Evolutionary conservation across 2,113 vertebrate genomes (phyloP).

Genomic region (Hippocampus zosterae): DNA sequence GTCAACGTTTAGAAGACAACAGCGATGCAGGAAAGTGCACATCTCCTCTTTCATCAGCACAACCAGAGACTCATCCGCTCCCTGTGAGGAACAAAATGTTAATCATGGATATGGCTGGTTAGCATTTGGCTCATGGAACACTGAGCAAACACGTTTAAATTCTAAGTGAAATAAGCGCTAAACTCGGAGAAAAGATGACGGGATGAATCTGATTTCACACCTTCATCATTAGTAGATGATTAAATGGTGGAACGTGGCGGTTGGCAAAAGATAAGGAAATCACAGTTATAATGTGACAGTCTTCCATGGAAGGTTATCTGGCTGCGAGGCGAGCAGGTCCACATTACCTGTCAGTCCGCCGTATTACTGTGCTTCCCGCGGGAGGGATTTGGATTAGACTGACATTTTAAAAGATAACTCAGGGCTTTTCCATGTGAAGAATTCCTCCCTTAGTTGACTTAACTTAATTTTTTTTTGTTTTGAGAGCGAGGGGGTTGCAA

Average conservation of each 20-base stretch:
- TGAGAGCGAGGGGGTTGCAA: background rate
- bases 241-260: background rate
- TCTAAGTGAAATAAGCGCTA: conserved; percentile 1
- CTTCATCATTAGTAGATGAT: conserved; percentile 6
- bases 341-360: conserved; percentile 20
- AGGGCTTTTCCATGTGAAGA: conserved; percentile 38
- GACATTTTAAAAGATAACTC: conserved; percentile 43
- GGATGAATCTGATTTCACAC: background rate
- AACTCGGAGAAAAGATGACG: background rate
- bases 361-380: conserved; percentile 33
- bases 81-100: conserved; percentile 29
- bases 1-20: conserved; percentile 59
- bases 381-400: conserved; percentile 49
- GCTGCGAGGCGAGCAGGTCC: conserved; percentile 13
- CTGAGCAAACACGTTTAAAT: background rate
- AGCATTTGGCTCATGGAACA: background rate
- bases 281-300: conserved; percentile 6
- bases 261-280: conserved; percentile 13
- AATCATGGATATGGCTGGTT: background rate
- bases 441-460: conserved; percentile 31
- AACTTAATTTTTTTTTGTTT: conserved; percentile 4
- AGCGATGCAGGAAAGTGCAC: conserved; percentile 51
- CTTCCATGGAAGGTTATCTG: conserved; percentile 18
- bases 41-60: conserved; percentile 63
- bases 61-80: conserved; percentile 62